phyloP scores from a whole-genome alignment of 2,113 vertebrate species.

The Recurvirostra avosetta region DNA sequence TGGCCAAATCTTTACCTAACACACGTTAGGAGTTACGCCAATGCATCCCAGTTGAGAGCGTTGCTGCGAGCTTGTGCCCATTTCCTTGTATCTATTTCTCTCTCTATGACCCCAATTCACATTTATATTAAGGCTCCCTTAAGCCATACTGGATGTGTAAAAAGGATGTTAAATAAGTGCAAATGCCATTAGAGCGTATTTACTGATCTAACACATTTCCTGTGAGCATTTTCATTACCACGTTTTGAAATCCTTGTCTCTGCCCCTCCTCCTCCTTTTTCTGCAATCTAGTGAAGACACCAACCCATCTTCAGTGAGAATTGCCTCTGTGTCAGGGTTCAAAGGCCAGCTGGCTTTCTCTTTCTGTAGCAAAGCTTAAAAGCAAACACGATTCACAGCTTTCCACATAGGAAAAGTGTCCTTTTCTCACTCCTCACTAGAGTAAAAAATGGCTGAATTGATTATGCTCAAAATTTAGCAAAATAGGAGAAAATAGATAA shows the following conservation, averaged over 20 bases:
- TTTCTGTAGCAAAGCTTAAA: constrained; percentile 8
- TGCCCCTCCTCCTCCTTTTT: not conserved
- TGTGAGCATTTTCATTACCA: constrained; percentile 27
- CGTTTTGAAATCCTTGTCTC: not conserved
- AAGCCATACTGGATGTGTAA: not conserved
- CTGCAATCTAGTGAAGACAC: not conserved
- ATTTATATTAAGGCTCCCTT: not conserved
- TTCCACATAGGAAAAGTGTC: not conserved
- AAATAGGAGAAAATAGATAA: not conserved
- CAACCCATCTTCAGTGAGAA: constrained; percentile 16
- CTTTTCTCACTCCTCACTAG: not conserved
- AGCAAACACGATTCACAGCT: not conserved
- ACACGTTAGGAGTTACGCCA: not conserved
- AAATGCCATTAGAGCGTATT: constrained; percentile 39
- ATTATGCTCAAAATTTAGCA: not conserved
- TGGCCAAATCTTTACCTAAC: not conserved
- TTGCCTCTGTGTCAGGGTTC: not conserved
- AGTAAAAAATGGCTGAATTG: not conserved
- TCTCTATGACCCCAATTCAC: not conserved
- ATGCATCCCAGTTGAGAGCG: not conserved
- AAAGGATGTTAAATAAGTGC: constrained; percentile 21
- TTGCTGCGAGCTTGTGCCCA: not conserved
- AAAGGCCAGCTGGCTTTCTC: not conserved
- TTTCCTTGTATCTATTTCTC: not conserved
- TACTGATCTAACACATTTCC: constrained; percentile 2